phyloP scores from a whole-genome alignment of 2,113 vertebrate species.

The Eulemur macaco region DNA sequence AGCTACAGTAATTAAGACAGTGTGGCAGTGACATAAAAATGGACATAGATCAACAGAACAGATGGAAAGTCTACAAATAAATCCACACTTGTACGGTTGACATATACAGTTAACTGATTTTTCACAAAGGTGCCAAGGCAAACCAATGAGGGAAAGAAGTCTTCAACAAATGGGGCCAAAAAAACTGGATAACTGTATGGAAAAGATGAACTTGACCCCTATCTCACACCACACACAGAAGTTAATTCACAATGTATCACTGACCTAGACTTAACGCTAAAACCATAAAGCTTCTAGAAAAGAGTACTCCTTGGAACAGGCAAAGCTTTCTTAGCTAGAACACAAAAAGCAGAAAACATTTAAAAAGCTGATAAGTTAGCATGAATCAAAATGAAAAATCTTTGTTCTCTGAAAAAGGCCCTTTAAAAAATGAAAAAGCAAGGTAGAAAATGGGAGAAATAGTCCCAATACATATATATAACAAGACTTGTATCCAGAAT shows the following conservation, averaged over 20 bases:
- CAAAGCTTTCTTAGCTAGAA: neutral
- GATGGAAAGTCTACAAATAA: neutral
- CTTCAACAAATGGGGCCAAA: neutral
- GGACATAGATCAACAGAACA: neutral
- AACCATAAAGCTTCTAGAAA: neutral
- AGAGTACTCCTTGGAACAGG: neutral
- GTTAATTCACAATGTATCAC: neutral
- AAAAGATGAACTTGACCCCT: neutral
- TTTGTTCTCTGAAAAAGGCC: conserved; percentile 24
- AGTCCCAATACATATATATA: neutral
- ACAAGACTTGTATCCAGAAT: neutral
- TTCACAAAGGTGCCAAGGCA: neutral
- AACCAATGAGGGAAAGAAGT: neutral
- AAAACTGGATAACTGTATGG: neutral
- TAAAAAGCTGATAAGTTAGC: neutral
- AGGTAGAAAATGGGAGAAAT: neutral
- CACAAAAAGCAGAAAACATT: neutral
- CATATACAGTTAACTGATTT: neutral
- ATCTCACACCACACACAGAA: neutral
- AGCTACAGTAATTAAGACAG: neutral
- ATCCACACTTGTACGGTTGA: neutral
- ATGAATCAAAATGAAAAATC: neutral
- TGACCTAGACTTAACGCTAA: neutral
- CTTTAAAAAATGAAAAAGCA: conserved; percentile 6
- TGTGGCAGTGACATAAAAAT: neutral